These are phyloP conservation scores for Betta splendens DNA, from an alignment of 2,797 vertebrate genomes.

Conservation along the genomic window DNA sequence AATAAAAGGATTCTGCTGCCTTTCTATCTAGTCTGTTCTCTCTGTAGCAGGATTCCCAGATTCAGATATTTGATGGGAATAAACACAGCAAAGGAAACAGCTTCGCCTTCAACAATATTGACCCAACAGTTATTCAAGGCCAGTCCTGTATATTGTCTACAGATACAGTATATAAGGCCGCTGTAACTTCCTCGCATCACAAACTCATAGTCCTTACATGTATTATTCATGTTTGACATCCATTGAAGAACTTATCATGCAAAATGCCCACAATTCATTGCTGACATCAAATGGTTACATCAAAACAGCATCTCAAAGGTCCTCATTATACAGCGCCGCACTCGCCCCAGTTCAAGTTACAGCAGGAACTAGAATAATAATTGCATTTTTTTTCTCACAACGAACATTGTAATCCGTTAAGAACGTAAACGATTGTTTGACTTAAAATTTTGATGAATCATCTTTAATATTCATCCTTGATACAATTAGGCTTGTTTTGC, in stretches of 20 bases:
- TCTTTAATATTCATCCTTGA: conserved; percentile 10
- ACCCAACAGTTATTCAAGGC: too few relatives aligned
- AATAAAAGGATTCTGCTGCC: too few relatives aligned
- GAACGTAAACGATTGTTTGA: conserved; percentile 36
- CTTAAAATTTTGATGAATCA: conserved; percentile 18
- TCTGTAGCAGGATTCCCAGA: too few relatives aligned
- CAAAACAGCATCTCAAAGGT: conserved; percentile 72
- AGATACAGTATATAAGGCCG: conserved; percentile 23
- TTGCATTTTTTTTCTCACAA: conserved; percentile 40
- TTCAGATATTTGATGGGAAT: too few relatives aligned
- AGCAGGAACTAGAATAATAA: conserved; percentile 44
- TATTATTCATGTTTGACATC: conserved; percentile 68
- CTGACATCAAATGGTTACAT: conserved; percentile 70
- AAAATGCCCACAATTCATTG: conserved; percentile 63
- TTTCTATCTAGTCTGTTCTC: too few relatives aligned
- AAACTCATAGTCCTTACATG: conserved; percentile 51
- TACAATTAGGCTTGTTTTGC: conserved; percentile 23
- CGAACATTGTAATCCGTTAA: conserved; percentile 29
- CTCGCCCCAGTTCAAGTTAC: conserved; percentile 51
- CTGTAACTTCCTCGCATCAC: conserved; percentile 37
- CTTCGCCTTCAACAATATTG: too few relatives aligned
- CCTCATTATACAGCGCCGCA: conserved; percentile 72
- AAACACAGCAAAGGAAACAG: neutral
- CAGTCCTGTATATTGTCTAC: conserved; percentile 5
- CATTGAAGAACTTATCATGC: conserved; percentile 66